Percentiles rank a stretch among this genome's conserved stretches.
These are phyloP conservation scores for Polyergus mexicanus DNA, from an alignment of 1,140 invertebrate genomes.

Conservation along the genomic window DNA sequence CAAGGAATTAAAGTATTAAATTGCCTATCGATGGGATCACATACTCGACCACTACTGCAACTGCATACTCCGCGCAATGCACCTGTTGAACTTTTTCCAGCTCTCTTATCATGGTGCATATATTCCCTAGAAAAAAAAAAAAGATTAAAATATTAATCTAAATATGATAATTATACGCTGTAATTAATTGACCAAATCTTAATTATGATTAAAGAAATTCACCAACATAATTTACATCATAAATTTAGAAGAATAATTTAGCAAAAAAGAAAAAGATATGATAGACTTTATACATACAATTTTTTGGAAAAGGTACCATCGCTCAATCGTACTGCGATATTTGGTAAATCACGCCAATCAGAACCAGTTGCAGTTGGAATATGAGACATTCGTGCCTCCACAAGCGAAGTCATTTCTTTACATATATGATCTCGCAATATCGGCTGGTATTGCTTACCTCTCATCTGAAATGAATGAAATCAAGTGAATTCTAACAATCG, in stretches of 20 bases:
- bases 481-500: constrained; percentile 3
- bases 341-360: constrained; percentile 96
- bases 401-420: constrained; percentile 94
- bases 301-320: constrained; percentile 91
- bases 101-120: constrained; percentile 91
- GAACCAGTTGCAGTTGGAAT: constrained; percentile 92
- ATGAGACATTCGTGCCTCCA: constrained; percentile 92
- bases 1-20: constrained; percentile 95
- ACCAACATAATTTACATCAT: no score
- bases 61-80: constrained; percentile 92
- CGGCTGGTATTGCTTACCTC: constrained; percentile 88
- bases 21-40: constrained; percentile 92
- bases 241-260: no score
- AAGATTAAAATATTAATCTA: constrained; percentile 6
- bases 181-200: no score
- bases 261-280: not conserved
- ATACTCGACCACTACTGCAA: constrained; percentile 90
- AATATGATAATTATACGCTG: not conserved
- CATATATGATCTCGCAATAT: constrained; percentile 93
- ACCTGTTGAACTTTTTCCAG: constrained; percentile 88
- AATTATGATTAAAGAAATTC: no score
- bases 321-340: constrained; percentile 90
- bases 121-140: constrained; percentile 87
- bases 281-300: constrained; percentile 86
- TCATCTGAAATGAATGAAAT: constrained; percentile 85